Conservation (phyloP, 2,888 invertebrate genomes). For the Kuschelorhynchus macadamiae region DNA sequence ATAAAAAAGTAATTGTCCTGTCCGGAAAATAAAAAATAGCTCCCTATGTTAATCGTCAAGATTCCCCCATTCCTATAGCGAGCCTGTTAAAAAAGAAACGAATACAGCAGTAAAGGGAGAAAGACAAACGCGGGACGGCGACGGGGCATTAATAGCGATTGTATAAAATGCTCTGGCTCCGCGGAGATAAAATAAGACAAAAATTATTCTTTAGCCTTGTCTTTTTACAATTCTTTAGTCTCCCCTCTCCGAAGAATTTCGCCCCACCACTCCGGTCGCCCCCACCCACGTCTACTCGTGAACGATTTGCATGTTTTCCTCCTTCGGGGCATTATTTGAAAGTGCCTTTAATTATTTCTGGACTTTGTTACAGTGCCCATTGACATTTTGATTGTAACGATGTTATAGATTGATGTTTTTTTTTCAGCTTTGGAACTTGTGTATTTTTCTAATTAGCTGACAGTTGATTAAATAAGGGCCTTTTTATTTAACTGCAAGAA, state of each 20-base stretch:
- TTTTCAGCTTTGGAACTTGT: too few relatives aligned
- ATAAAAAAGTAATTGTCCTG: not conserved
- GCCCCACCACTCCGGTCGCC: too few relatives aligned
- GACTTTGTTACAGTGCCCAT: too few relatives aligned
- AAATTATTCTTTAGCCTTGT: slow-evolving; percentile 66
- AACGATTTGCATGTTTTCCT: too few relatives aligned
- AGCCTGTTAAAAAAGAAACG: slow-evolving; percentile 54
- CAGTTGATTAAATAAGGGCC: too few relatives aligned
- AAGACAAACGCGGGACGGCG: slow-evolving; percentile 60
- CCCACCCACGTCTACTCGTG: too few relatives aligned
- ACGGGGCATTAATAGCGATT: slow-evolving; percentile 62
- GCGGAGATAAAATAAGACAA: slow-evolving; percentile 66
- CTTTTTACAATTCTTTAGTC: slow-evolving; percentile 53
- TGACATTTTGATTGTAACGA: too few relatives aligned
- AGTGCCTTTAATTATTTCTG: too few relatives aligned
- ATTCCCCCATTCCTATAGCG: slow-evolving; percentile 9
- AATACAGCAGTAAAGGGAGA: slow-evolving; percentile 57
- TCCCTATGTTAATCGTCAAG: slow-evolving; percentile 9
- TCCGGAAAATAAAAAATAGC: not conserved
- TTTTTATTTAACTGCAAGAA: too few relatives aligned
- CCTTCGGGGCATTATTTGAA: too few relatives aligned
- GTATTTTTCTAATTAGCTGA: too few relatives aligned
- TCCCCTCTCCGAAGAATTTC: slow-evolving; percentile 47
- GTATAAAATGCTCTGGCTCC: slow-evolving; percentile 64
- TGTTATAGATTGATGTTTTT: too few relatives aligned